Percentiles rank a stretch among this genome's conserved stretches.
phyloP scores from a whole-genome alignment of 2,888 invertebrate species.

The Chromoteleia sp. region DNA sequence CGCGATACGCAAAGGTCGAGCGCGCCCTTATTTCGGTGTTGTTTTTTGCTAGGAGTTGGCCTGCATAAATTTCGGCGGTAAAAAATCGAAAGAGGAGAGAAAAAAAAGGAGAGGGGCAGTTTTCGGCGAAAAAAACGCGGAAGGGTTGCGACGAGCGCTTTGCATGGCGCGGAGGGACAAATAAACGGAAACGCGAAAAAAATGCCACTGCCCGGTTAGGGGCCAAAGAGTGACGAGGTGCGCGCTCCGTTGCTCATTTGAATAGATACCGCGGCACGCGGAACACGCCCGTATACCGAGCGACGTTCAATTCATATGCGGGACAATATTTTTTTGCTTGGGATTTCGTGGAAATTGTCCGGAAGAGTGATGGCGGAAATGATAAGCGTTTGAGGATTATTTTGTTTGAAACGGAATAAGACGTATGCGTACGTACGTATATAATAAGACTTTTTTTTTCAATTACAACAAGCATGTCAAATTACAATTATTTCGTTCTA shows the following conservation, averaged over 20 bases:
- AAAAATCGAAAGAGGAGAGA: slow-evolving; percentile 44
- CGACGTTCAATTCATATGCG: slow-evolving; percentile 45
- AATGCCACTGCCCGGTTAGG: slow-evolving; percentile 51
- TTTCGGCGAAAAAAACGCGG: slow-evolving; percentile 74
- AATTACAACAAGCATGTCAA: too few relatives aligned
- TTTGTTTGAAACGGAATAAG: slow-evolving; percentile 1
- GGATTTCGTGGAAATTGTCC: slow-evolving; percentile 48
- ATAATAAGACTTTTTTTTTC: too few relatives aligned
- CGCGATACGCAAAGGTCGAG: slow-evolving; percentile 54
- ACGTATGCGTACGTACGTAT: too few relatives aligned
- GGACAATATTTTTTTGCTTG: slow-evolving; percentile 49
- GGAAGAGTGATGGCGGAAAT: slow-evolving; percentile 31
- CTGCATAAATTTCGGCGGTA: slow-evolving; percentile 66
- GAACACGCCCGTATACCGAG: slow-evolving; percentile 51
- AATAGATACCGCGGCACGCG: slow-evolving; percentile 76
- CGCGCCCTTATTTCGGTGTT: slow-evolving; percentile 76
- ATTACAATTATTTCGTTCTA: too few relatives aligned
- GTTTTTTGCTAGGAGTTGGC: slow-evolving; percentile 70
- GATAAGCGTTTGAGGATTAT: slow-evolving; percentile 32
- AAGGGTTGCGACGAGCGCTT: slow-evolving; percentile 64
- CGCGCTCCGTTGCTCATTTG: slow-evolving; percentile 78
- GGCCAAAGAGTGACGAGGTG: slow-evolving; percentile 56
- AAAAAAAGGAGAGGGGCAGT: slow-evolving; percentile 50
- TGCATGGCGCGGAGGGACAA: slow-evolving; percentile 72
- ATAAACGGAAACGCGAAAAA: slow-evolving; percentile 82